Conservation (phyloP, 2,888 invertebrate genomes). For the Amphiduros pacificus region DNA sequence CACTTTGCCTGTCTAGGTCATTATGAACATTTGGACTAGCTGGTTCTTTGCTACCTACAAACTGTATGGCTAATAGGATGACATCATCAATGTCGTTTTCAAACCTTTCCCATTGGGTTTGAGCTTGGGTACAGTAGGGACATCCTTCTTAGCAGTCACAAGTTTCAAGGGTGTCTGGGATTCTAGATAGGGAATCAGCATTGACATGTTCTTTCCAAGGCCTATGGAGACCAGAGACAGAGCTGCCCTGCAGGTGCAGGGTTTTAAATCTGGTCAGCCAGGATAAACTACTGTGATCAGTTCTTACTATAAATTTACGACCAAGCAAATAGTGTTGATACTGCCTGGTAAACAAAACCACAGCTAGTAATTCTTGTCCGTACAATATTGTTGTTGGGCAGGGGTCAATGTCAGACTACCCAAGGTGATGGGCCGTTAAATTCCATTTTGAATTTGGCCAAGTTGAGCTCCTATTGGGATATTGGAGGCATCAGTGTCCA, state of each 20-base stretch:
- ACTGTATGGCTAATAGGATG: neutral
- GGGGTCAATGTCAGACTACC: neutral
- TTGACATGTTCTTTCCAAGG: neutral
- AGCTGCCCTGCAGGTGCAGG: neutral
- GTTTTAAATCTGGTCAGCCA: neutral
- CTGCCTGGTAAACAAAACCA: neutral
- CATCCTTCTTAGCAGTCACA: neutral
- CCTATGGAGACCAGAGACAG: neutral
- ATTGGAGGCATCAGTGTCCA: conserved; percentile 4
- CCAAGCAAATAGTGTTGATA: neutral
- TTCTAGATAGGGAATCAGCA: conserved; percentile 1
- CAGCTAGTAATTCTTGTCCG: neutral
- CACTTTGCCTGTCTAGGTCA: too few species aligned
- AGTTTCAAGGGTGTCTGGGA: too few species aligned
- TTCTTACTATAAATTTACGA: neutral
- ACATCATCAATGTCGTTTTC: neutral
- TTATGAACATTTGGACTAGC: too few species aligned
- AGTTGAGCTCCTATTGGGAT: neutral
- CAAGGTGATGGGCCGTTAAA: neutral
- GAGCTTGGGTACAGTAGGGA: neutral
- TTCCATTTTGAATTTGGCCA: neutral
- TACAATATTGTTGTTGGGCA: neutral
- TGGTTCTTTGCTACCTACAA: neutral
- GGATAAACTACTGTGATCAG: neutral
- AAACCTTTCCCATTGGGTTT: neutral